Conservation (phyloP, 1,140 invertebrate genomes). For the Drosophila leontia region DNA sequence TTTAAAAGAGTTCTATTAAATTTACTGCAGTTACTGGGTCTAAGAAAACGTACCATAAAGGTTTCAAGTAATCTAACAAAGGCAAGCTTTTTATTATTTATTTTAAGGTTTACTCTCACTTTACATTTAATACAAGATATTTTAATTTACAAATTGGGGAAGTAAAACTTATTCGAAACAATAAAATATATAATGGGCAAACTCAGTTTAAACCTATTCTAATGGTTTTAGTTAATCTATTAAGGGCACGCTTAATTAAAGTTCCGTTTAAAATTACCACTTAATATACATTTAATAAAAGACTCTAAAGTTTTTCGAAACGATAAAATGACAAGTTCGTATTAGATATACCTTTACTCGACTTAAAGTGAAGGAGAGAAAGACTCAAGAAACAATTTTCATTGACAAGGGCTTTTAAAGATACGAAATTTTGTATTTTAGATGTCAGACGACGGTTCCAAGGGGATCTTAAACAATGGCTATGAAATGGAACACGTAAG, state of each 20-base stretch:
- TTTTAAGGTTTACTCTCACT: background rate
- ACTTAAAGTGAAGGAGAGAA: background rate
- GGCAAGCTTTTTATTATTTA: background rate
- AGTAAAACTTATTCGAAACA: no score
- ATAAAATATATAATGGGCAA: no score
- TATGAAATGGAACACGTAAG: constrained; percentile 69
- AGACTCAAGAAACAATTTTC: background rate
- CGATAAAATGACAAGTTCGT: no score
- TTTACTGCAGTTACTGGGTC: no score
- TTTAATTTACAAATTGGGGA: no score
- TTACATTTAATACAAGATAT: no score
- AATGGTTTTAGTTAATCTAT: background rate
- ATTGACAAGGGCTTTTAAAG: background rate
- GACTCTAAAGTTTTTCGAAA: background rate
- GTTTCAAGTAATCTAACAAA: no score
- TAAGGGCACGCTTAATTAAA: background rate
- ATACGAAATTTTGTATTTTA: constrained; percentile 10
- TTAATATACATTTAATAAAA: background rate
- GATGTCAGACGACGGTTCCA: constrained; percentile 52
- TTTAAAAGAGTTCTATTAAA: no score
- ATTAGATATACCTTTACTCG: no score
- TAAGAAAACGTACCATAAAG: no score
- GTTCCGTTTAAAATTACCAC: background rate
- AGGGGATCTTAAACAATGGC: constrained; percentile 49
- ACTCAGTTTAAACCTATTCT: no score